phyloP scores from a whole-genome alignment of 2,797 vertebrate genomes.

The Amniataba percoides region DNA sequence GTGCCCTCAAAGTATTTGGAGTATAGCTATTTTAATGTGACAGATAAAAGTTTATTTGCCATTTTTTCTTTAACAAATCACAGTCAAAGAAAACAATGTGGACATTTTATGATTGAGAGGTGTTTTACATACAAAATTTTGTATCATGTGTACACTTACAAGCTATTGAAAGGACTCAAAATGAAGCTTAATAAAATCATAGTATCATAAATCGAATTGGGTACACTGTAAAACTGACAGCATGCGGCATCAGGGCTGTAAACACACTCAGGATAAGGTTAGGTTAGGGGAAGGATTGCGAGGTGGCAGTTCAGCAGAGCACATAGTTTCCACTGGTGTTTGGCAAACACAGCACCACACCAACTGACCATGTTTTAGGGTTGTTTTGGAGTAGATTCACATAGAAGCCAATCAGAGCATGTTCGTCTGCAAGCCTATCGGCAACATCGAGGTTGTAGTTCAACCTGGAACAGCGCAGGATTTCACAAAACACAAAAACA shows the following conservation, averaged over 20 bases:
- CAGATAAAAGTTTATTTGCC: slow-evolving; percentile 1
- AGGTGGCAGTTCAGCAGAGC: slow-evolving; percentile 49
- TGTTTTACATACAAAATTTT: neutral
- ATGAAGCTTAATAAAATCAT: neutral
- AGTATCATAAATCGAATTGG: slow-evolving; percentile 1
- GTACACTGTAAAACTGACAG: slow-evolving; percentile 30
- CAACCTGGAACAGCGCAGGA: slow-evolving; percentile 90
- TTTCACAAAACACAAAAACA: slow-evolving; percentile 81
- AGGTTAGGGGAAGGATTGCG: slow-evolving; percentile 40
- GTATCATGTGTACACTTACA: neutral
- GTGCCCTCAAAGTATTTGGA: neutral
- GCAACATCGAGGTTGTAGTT: slow-evolving; percentile 98
- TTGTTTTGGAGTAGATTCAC: slow-evolving; percentile 97
- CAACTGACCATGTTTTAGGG: slow-evolving; percentile 94
- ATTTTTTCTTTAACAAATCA: neutral
- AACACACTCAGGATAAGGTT: slow-evolving; percentile 48
- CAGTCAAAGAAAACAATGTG: neutral
- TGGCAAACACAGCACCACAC: slow-evolving; percentile 83
- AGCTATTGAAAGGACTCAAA: neutral
- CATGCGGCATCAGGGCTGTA: slow-evolving; percentile 58
- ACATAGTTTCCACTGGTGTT: slow-evolving; percentile 59
- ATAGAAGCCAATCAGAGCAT: slow-evolving; percentile 98
- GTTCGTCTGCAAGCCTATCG: slow-evolving; percentile 99
- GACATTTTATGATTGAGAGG: neutral
- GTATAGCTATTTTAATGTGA: neutral